Evolutionary conservation across 2,888 invertebrate species (phyloP).

Genomic region (Trissonchulus sp.): DNA sequence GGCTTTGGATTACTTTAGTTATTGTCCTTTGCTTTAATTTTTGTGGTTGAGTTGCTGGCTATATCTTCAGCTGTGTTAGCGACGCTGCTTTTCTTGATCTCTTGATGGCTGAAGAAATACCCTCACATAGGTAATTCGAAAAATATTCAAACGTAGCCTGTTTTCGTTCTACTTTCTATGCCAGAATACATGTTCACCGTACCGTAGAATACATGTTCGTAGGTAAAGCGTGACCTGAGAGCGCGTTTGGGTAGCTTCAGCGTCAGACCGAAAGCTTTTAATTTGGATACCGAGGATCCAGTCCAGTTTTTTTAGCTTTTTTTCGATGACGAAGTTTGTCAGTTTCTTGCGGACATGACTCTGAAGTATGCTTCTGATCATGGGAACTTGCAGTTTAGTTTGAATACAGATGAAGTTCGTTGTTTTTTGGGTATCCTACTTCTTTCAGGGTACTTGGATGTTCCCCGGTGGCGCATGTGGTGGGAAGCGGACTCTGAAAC

Average conservation of each 20-base stretch:
- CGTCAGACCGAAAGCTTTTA: background rate
- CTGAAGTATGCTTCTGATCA: background rate
- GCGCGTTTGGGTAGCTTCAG: background rate
- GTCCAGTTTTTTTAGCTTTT: conserved; percentile 22
- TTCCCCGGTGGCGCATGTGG: background rate
- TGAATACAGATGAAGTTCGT: background rate
- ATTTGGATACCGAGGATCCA: background rate
- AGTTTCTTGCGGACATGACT: conserved; percentile 7
- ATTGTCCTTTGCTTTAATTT: too few species aligned
- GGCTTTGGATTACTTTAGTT: too few species aligned
- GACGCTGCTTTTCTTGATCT: too few species aligned
- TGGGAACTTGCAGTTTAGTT: background rate
- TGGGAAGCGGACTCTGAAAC: conserved; percentile 19
- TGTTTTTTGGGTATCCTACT: conserved; percentile 8
- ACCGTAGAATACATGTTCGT: too few species aligned
- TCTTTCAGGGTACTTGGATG: conserved; percentile 13
- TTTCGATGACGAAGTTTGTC: conserved; percentile 22
- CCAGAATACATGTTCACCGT: too few species aligned
- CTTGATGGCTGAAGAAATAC: too few species aligned
- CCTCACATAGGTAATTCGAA: too few species aligned
- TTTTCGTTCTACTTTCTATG: too few species aligned
- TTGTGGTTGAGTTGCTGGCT: too few species aligned
- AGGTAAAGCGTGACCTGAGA: conserved; percentile 13
- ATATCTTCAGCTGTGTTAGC: too few species aligned
- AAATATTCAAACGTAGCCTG: too few species aligned